Evolutionary conservation across 30 jellyfish, hydroid and myxozoan species (phyloP).

Genomic region (Turritopsis dohrnii): DNA sequence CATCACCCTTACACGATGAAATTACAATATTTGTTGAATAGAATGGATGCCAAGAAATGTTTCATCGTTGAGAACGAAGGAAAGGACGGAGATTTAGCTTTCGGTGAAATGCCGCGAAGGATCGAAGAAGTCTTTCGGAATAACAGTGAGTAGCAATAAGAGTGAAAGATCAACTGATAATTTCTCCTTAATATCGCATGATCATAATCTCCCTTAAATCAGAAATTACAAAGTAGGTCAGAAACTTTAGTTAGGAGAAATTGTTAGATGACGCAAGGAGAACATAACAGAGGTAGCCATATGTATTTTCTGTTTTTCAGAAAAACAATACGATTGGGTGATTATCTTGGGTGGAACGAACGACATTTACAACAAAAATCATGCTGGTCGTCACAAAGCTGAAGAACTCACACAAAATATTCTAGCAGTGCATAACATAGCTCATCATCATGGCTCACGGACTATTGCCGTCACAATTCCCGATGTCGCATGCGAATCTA

Average conservation of each 20-base stretch:
- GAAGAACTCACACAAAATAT: constrained; percentile 60
- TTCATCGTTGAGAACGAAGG: constrained; percentile 85
- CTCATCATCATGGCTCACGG: constrained; percentile 61
- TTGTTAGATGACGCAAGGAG: too few relatives aligned
- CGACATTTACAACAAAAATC: constrained; percentile 76
- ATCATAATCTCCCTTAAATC: too few relatives aligned
- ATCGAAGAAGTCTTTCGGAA: constrained; percentile 41
- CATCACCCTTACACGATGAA: constrained; percentile 93
- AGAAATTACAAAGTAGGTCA: too few relatives aligned
- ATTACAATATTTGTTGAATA: constrained; percentile 58
- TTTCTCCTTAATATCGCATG: neutral
- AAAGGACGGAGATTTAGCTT: constrained; percentile 91
- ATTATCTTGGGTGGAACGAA: constrained; percentile 94
- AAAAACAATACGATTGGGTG: constrained; percentile 62
- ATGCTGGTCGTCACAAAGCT: constrained; percentile 50
- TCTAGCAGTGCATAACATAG: constrained; percentile 68
- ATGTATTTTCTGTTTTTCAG: constrained; percentile 47
- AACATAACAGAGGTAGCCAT: too few relatives aligned
- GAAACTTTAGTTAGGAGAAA: too few relatives aligned
- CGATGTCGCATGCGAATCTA: constrained; percentile 76
- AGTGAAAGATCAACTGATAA: constrained; percentile 18
- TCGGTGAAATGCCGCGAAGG: constrained; percentile 85
- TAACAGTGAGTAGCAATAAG: constrained; percentile 1
- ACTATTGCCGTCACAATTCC: constrained; percentile 94
- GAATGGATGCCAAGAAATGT: constrained; percentile 77